A percentile compares a stretch with the other conserved stretches of the same genome.
Conservation (phyloP, 2,888 invertebrate species). For the Phasia obesa region DNA sequence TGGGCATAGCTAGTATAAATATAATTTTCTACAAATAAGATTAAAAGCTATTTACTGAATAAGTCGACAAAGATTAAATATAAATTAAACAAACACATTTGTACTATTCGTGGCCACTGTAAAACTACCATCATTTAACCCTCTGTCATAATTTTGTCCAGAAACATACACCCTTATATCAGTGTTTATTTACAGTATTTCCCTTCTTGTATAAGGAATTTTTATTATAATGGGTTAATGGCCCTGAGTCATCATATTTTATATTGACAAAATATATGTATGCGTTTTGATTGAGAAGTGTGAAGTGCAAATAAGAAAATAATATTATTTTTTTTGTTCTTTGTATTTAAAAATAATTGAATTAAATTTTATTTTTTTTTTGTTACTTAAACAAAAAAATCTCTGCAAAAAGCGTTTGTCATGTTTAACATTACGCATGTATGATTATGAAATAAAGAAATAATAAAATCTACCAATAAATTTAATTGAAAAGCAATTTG, state of each 20-base stretch:
- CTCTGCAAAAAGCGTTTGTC: conserved; percentile 35
- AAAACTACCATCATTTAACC: not conserved
- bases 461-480: conserved; percentile 18
- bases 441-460: conserved; percentile 28
- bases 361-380: conserved; percentile 61
- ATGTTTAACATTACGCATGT: conserved; percentile 40
- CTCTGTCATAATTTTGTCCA: too few relatives aligned
- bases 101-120: too few relatives aligned
- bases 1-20: too few relatives aligned
- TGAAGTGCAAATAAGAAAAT: conserved; percentile 8
- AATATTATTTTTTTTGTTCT: not conserved
- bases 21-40: too few relatives aligned
- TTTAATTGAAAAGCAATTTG: conserved; percentile 40
- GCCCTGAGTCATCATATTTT: conserved; percentile 38
- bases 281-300: too few relatives aligned
- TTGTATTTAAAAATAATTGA: conserved; percentile 50
- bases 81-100: too few relatives aligned
- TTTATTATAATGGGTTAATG: conserved; percentile 56
- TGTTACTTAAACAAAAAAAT: not conserved
- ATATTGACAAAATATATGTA: too few relatives aligned
- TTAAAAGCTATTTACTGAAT: too few relatives aligned
- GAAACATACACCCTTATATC: too few relatives aligned
- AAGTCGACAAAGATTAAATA: too few relatives aligned
- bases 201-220: not conserved
- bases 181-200: too few relatives aligned